These are phyloP conservation scores for Psix sp. DNA, from an alignment of 1,140 invertebrate species.

Conservation along the genomic window DNA sequence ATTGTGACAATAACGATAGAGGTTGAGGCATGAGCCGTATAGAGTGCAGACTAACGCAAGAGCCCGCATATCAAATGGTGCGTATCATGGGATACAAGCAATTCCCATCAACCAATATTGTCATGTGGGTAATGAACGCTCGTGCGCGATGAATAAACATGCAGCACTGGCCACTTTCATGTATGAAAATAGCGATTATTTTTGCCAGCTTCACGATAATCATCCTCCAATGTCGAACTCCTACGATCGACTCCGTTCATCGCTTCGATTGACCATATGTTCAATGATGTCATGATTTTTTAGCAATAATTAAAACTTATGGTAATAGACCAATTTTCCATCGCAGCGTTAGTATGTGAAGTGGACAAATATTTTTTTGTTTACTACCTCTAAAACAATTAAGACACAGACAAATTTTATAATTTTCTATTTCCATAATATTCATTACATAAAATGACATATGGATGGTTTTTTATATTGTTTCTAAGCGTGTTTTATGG, in stretches of 20 bases:
- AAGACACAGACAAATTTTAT: too few species aligned
- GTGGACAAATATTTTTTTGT: too few species aligned
- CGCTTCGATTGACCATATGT: too few species aligned
- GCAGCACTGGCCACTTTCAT: slow-evolving; percentile 59
- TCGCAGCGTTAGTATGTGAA: too few species aligned
- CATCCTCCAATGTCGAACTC: slow-evolving; percentile 25
- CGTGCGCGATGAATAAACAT: slow-evolving; percentile 75
- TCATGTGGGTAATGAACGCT: slow-evolving; percentile 75
- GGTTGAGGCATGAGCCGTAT: slow-evolving; percentile 38
- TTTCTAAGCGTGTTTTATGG: too few species aligned
- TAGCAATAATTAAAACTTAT: too few species aligned
- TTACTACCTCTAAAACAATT: too few species aligned
- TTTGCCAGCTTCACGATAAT: slow-evolving; percentile 51
- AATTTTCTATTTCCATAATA: too few species aligned
- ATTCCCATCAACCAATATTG: slow-evolving; percentile 77
- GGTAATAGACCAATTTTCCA: too few species aligned
- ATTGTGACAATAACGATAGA: slow-evolving; percentile 47
- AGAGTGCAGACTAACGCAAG: slow-evolving; percentile 44
- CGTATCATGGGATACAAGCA: slow-evolving; percentile 74
- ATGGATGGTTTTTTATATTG: too few species aligned
- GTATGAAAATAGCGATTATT: slow-evolving; percentile 63
- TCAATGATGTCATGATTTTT: too few species aligned
- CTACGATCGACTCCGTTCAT: slow-evolving; percentile 13
- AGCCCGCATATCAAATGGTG: slow-evolving; percentile 75
- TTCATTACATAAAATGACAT: too few species aligned